Evolutionary conservation across 2,888 invertebrate genomes (phyloP).

Genomic region (Andrena camellia): DNA sequence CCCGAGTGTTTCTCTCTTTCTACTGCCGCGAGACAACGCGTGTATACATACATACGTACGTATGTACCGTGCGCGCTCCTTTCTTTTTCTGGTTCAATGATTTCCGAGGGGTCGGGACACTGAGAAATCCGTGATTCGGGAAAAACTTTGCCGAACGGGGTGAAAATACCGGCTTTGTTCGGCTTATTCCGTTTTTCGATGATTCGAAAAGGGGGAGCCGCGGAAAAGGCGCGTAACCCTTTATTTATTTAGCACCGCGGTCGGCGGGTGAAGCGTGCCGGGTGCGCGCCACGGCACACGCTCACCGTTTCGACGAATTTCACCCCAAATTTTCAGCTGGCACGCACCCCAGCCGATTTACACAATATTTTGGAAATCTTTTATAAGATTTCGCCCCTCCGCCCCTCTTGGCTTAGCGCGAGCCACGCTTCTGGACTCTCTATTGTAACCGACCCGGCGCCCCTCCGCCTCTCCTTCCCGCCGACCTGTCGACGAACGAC

Average conservation of each 20-base stretch:
- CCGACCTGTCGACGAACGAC: constrained; percentile 65
- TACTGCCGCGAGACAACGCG: not conserved
- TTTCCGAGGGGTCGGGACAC: constrained; percentile 33
- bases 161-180: constrained; percentile 67
- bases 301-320: constrained; percentile 77
- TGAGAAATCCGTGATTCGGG: constrained; percentile 64
- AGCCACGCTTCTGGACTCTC: constrained; percentile 58
- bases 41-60: not conserved
- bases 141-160: constrained; percentile 66
- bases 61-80: too few species aligned
- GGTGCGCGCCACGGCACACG: constrained; percentile 63
- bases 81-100: constrained; percentile 61
- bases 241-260: constrained; percentile 81
- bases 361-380: constrained; percentile 86
- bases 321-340: constrained; percentile 84
- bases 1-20: constrained; percentile 15
- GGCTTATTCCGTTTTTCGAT: constrained; percentile 18
- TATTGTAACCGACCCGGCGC: constrained; percentile 59
- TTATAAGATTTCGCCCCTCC: constrained; percentile 76
- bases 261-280: constrained; percentile 64
- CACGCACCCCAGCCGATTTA: constrained; percentile 79
- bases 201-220: constrained; percentile 53
- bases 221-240: constrained; percentile 79
- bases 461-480: constrained; percentile 55
- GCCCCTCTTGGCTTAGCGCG: constrained; percentile 71